Base-by-base conservation (phyloP, 2,888 invertebrate genomes). In the Diplolepis rosae region DNA sequence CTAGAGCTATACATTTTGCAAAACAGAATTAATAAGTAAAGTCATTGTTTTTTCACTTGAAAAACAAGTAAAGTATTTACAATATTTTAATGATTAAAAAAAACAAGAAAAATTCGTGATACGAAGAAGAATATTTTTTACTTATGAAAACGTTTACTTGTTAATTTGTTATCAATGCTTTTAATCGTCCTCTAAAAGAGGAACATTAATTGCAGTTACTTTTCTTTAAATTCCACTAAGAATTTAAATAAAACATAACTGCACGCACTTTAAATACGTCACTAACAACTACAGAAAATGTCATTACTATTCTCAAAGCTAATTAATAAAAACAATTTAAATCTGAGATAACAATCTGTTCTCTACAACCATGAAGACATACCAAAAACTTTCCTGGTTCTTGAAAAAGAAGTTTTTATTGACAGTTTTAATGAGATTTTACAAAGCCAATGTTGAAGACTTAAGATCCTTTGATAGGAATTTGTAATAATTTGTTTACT, bases 311-410 rank as follows among this genome's bases (percentile, higher is more conserved):
- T n/a, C n/a, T n/a, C n/a, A n/a, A n/a, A n/a, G n/a, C n/a, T n/a
- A n/a, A n/a, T n/a, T 18, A 15, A 28, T 32, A 2, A 54, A 54
- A n/a, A 27, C 15, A 54, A 51, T 15, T 27, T 15, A 27, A 52
- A 52, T 24, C 28, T 15, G 30, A 3, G 30, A 18, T 54, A 15
- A 32, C 15, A 18, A 32, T 30, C 32, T 28, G 15, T 54, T 18
- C 18, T 45, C 11, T 45, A 45, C 18, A 15, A 9, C 3, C 9
- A 45, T 18, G 18, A n/a, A 45, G 9, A 15, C 1, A 45, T n/a
- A 28, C 30, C n/a, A 13, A 52, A 52, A 30, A n/a, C 24, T 52
- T 52, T 52, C 52, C 52, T 52, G 52, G 6, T 52, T 54, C 15
- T 54, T 7, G 30, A 54, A 30, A 6, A 1, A 30, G n/a, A 4